These are phyloP conservation scores for Perca flavescens DNA, from an alignment of 2,113 vertebrate species.

Conservation along the genomic window DNA sequence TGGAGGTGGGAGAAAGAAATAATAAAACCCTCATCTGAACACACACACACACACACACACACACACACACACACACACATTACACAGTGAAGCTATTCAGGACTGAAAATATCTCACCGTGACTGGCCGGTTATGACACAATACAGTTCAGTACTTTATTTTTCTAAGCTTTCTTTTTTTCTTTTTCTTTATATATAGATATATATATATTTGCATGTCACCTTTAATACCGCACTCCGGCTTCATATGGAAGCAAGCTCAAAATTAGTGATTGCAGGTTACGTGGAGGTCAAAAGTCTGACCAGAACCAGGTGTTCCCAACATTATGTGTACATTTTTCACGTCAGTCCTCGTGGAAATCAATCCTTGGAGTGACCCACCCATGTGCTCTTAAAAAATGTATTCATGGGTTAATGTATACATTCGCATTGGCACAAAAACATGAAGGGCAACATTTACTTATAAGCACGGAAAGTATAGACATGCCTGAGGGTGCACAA, in stretches of 20 bases:
- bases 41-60: conserved; percentile 12
- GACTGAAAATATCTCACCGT: conserved; percentile 44
- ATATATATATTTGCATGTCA: conserved; percentile 49
- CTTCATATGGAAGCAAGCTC: conserved; percentile 68
- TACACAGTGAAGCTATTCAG: conserved; percentile 58
- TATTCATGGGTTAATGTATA: conserved; percentile 35
- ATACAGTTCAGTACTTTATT: conserved; percentile 49
- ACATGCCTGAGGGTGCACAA: background rate
- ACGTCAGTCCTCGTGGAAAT: conserved; percentile 73
- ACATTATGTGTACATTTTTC: conserved; percentile 68
- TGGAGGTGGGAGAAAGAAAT: conserved; percentile 34
- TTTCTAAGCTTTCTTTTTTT: conserved; percentile 44
- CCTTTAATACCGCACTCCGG: conserved; percentile 57
- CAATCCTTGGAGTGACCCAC: conserved; percentile 62
- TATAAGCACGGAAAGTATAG: background rate
- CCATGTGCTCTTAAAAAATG: conserved; percentile 23
- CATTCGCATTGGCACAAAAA: conserved; percentile 7
- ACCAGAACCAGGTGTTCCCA: conserved; percentile 75
- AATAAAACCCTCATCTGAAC: conserved; percentile 34
- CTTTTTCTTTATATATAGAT: background rate
- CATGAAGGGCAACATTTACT: conserved; percentile 4
- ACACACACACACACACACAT: background rate
- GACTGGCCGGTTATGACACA: conserved; percentile 53
- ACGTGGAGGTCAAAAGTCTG: conserved; percentile 68
- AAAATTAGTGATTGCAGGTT: conserved; percentile 77